phyloP scores from a whole-genome alignment of 2,113 vertebrate genomes.

The Pelecanus crispus region DNA sequence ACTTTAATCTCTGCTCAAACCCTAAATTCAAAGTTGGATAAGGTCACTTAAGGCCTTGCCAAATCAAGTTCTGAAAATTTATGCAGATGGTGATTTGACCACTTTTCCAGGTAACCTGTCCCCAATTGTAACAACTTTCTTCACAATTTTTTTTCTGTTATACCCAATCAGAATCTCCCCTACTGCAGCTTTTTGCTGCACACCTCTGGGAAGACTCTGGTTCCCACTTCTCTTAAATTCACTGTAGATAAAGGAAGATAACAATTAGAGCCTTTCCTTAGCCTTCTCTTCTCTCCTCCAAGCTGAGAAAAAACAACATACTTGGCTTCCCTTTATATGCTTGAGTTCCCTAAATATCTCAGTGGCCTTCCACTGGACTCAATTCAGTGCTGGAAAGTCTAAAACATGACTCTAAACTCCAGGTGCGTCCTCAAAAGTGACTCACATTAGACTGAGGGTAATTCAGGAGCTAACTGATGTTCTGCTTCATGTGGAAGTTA shows the following conservation, averaged over 20 bases:
- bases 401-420: not conserved
- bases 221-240: not conserved
- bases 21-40: not conserved
- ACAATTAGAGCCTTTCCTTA: not conserved
- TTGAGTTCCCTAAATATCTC: not conserved
- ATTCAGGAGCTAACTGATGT: not conserved
- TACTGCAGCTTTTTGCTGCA: not conserved
- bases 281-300: not conserved
- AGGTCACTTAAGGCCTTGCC: accelerated
- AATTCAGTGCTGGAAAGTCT: not conserved
- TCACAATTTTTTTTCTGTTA: not conserved
- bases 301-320: not conserved
- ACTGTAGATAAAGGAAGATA: not conserved
- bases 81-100: not conserved
- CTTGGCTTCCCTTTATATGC: not conserved
- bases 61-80: not conserved
- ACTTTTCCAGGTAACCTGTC: not conserved
- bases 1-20: not conserved
- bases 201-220: not conserved
- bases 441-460: not conserved
- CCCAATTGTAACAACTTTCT: not conserved
- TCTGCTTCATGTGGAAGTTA: not conserved
- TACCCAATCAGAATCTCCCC: not conserved
- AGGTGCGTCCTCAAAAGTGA: not conserved
- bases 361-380: not conserved